Evolutionary conservation across 2,113 vertebrate genomes (phyloP), one percentile per base, ranked within the genome.

Genomic region (Pteruthius melanotis): DNA sequence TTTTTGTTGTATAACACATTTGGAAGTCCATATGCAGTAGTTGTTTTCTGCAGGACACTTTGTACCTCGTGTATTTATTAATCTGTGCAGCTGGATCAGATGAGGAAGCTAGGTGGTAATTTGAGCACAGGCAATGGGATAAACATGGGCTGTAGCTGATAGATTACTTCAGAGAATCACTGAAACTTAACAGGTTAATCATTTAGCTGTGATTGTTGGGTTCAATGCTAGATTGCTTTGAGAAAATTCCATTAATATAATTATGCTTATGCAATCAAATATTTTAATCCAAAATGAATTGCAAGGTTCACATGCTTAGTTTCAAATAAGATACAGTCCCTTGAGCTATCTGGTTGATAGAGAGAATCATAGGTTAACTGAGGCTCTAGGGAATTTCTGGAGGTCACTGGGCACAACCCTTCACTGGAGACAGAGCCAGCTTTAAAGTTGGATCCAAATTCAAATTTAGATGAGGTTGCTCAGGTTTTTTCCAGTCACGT

Each of bases 171-270:
- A 81, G 83, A 61, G 54, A 81, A 86, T 68, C 39, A 40, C 57
- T 92, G 65, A 78, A 89, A 64, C 47, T 35, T 65, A 76, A 57
- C 44, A 57, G 31, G 81, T 96, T 94, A 93, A 95, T 94, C 2
- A 92, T 92, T 91, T 89, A 96, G 49, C 87, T 89, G 23, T 1
- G 1, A 75, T 87, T 60, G 49, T 75, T 89, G 44, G 57, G 15
- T 78, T 87, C 77, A 94, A 89, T 79, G 61, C 74, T 94, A 83
- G 44, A 71, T 57, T 89, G 81, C 57, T 87, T 91, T 79, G 49
- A 94, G 57, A 94, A 94, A 91, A 88, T 88, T 76, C 86, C 63
- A 54, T 57, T 94, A 82, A 85, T 88, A 50, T 84, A 74, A 83
- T 83, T 93, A 59, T 18, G 42, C 45, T 78, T 90, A 53, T 5